Conservation (phyloP, 2,113 vertebrate species). For the Elephas maximus region DNA sequence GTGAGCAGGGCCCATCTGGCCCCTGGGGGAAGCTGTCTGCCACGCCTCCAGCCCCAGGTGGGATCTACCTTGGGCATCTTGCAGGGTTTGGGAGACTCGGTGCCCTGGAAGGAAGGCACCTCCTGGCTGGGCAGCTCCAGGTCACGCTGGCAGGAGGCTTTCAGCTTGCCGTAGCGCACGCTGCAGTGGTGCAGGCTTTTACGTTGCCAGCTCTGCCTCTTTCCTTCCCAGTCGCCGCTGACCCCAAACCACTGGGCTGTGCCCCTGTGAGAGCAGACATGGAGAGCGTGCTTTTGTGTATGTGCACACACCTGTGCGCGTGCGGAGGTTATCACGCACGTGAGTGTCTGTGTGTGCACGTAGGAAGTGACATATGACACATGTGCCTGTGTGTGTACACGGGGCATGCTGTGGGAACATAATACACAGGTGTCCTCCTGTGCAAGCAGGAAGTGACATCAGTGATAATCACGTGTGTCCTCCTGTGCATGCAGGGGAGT, state of each 20-base stretch:
- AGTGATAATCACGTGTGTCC: rapidly evolving
- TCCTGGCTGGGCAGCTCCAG: constrained; percentile 93
- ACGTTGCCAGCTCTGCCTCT: constrained; percentile 96
- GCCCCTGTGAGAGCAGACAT: constrained; percentile 84
- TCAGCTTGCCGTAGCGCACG: constrained; percentile 95
- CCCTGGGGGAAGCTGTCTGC: rapidly evolving
- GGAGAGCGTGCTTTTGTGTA: rapidly evolving
- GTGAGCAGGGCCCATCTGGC: not conserved
- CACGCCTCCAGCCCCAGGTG: rapidly evolving
- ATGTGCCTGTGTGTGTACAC: not conserved
- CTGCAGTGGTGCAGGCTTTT: constrained; percentile 97
- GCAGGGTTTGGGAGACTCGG: constrained; percentile 92
- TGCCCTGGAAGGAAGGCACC: constrained; percentile 89
- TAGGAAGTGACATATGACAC: not conserved
- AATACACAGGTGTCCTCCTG: too few relatives aligned
- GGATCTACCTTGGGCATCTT: constrained; percentile 95
- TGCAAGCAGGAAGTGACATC: not conserved
- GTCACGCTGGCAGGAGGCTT: constrained; percentile 93
- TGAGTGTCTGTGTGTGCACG: not conserved
- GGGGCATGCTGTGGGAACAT: too few relatives aligned
- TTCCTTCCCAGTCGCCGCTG: constrained; percentile 93
- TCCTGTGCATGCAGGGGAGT: too few relatives aligned
- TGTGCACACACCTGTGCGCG: rapidly evolving
- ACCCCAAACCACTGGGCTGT: constrained; percentile 97
- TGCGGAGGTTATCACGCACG: too few relatives aligned